Evolutionary conservation across 2,113 vertebrate genomes (phyloP).

Genomic region (Pluvialis apricaria): DNA sequence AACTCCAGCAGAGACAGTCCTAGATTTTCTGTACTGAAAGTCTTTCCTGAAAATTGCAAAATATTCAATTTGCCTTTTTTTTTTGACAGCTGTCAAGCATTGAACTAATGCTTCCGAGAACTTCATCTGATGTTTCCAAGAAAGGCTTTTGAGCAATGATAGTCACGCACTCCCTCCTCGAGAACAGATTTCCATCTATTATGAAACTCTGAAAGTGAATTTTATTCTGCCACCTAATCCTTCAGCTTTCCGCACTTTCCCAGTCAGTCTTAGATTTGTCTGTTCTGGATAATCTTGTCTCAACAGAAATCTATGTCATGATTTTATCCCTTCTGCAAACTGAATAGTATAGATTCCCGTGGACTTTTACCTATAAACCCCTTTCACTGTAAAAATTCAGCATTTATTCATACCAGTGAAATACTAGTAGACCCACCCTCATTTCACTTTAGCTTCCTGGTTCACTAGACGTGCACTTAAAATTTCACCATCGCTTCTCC

Average conservation of each 20-base stretch:
- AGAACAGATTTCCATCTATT: conserved; percentile 10
- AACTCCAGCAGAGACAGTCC: not conserved
- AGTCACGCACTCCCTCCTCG: not conserved
- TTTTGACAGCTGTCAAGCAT: conserved; percentile 32
- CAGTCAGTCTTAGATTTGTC: not conserved
- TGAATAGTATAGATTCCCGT: not conserved
- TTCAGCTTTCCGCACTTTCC: not conserved
- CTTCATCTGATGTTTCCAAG: conserved; percentile 14
- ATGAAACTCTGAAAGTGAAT: not conserved
- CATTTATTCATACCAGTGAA: not conserved
- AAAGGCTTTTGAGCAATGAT: not conserved
- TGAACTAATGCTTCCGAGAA: not conserved
- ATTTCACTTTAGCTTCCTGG: not conserved
- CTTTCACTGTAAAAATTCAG: not conserved
- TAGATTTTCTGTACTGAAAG: not conserved
- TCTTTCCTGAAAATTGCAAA: not conserved
- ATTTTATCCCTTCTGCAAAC: not conserved
- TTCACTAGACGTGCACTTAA: not conserved
- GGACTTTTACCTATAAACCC: not conserved
- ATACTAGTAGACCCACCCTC: not conserved
- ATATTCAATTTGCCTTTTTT: not conserved
- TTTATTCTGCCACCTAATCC: not conserved
- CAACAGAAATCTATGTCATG: not conserved
- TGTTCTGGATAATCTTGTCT: not conserved
- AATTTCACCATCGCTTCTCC: not conserved